Evolutionary conservation across 2,113 vertebrate species (phyloP), one percentile per base, ranked within the genome.

Genomic region (Alaudala cheleensis): DNA sequence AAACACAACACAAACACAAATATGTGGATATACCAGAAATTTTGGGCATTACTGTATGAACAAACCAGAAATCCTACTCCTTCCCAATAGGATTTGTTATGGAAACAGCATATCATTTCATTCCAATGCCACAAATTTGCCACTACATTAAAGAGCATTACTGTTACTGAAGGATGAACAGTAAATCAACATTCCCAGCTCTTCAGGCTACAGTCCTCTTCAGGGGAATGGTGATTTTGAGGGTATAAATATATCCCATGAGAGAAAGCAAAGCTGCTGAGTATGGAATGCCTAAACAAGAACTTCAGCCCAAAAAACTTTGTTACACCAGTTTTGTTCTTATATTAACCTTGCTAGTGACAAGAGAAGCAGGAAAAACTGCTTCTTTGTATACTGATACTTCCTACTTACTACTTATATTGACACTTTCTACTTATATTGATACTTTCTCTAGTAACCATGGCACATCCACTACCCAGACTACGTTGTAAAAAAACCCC

Each of bases 31-130:
- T 4, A 92, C 26, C 67, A 82, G 73, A 88, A 85, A 85, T 71
- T 62, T 74, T 74, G 58, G 47, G 71, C 57, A 83, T 50, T 85
- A 70, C 29, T 85, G 9, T 31, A 50, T 39, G 89, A 93, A 80
- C 78, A 94, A 96, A 92, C 53, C 71, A 94, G 95, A 96, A 96
- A 87, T 77, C 74, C 77, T 91, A 70, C 93, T 80, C 24, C 53
- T 91, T 89, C 87, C 40, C 97, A 97, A 95, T 4, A 97, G 81
- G 85, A 86, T 95, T 95, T 96, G 91, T 96, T 92, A 94, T 91
- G 88, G 92, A 95, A 98, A 97, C 83, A 91, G 90, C 76, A 95
- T 70, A 80, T 90, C 49, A 90, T 86, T 93, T 93, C 57, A 89
- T 62, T 88, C 58, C 77, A 86, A 88, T 89, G 60, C 60, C 93